Conservation (phyloP, 2,113 vertebrate genomes). For the Craseonycteris thonglongyai region DNA sequence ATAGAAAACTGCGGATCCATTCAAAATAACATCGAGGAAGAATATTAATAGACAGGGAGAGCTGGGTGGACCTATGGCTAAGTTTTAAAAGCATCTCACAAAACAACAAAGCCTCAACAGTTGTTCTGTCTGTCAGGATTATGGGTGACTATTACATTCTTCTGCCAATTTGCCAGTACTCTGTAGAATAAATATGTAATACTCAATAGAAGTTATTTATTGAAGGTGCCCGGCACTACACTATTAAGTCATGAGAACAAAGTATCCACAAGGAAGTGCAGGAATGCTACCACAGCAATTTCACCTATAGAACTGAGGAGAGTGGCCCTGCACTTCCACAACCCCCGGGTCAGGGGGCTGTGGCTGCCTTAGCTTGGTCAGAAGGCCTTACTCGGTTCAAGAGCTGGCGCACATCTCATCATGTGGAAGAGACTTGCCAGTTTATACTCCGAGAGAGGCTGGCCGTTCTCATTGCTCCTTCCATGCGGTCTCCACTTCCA, state of each 20-base stretch:
- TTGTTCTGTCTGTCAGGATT: background rate
- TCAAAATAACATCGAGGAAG: conserved; percentile 27
- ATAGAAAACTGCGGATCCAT: background rate
- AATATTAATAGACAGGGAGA: conserved; percentile 25
- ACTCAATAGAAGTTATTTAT: background rate
- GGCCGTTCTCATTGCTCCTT: background rate
- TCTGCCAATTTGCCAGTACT: background rate
- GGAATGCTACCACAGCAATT: background rate
- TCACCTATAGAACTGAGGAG: background rate
- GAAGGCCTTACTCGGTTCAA: background rate
- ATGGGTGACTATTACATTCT: background rate
- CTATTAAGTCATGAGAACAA: background rate
- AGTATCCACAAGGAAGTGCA: background rate
- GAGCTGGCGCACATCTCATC: background rate
- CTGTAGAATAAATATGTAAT: background rate
- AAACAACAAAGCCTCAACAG: background rate
- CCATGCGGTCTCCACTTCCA: background rate
- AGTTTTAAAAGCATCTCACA: background rate
- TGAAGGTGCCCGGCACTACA: background rate
- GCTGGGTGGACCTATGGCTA: too few species aligned
- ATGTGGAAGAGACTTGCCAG: accelerated
- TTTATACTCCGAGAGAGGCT: background rate
- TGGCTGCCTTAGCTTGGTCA: background rate
- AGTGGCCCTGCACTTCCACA: accelerated
- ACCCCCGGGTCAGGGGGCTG: background rate